A percentile compares a stretch with the other conserved stretches of the same genome.
phyloP scores from a whole-genome alignment of 2,888 invertebrate genomes.

The Heteromyza rotundicornis region DNA sequence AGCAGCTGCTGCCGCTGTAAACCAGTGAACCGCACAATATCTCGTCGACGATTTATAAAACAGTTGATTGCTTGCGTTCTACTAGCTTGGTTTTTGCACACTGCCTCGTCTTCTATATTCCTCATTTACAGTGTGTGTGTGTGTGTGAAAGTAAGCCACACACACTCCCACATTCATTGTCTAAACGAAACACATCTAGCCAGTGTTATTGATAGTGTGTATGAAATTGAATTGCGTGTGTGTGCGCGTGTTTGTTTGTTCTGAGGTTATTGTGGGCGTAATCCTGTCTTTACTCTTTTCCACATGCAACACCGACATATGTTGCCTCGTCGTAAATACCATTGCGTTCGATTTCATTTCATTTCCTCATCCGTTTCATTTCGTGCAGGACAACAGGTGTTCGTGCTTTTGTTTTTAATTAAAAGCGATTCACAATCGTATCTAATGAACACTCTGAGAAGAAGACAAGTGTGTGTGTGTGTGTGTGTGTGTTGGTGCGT shows the following conservation, averaged over 20 bases:
- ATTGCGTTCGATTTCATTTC: conserved; percentile 8
- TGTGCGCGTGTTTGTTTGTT: background rate
- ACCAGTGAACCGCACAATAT: conserved; percentile 22
- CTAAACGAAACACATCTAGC: no score
- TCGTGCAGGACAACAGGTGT: conserved; percentile 24
- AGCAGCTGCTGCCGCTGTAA: conserved; percentile 12
- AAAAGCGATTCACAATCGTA: conserved; percentile 52
- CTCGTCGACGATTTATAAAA: conserved; percentile 16
- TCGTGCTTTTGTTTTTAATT: conserved; percentile 44
- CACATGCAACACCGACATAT: background rate
- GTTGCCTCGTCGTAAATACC: no score
- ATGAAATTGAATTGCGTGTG: background rate
- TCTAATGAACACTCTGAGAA: background rate
- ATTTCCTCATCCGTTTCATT: background rate
- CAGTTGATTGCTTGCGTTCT: background rate
- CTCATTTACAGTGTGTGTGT: background rate
- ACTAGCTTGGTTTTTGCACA: no score
- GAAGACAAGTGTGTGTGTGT: conserved; percentile 14
- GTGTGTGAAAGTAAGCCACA: background rate
- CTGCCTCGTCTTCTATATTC: background rate
- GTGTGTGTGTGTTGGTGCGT: background rate
- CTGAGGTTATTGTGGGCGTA: background rate
- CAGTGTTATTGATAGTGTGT: no score
- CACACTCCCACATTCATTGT: no score
- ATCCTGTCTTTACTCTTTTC: background rate